Evolutionary conservation across 2,797 vertebrate genomes (phyloP).

Genomic region (Hippopotamyrus pictus): DNA sequence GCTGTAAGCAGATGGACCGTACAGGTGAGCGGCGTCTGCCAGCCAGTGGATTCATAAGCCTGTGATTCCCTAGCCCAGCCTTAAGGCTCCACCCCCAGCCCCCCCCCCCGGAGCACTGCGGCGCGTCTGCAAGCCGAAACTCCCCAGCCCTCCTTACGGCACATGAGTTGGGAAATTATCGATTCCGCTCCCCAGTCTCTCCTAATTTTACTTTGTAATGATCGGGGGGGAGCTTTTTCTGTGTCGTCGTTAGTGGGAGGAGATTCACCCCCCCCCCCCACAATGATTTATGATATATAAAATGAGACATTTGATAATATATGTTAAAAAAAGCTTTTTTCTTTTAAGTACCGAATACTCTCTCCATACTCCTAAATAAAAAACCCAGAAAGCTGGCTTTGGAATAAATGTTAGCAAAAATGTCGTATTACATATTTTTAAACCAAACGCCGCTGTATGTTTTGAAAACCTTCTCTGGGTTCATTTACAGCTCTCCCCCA

Average conservation of each 20-base stretch:
- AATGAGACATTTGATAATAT: constrained; percentile 2
- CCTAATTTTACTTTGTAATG: constrained; percentile 18
- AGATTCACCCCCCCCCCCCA: neutral
- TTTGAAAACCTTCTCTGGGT: neutral
- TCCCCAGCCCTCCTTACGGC: neutral
- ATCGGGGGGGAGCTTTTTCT: neutral
- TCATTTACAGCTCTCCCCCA: neutral
- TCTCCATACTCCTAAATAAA: neutral
- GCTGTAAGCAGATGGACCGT: neutral
- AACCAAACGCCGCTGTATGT: neutral
- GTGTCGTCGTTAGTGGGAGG: neutral
- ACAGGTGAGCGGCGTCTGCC: neutral
- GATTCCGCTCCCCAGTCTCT: neutral
- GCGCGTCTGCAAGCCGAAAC: neutral
- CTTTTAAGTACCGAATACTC: neutral
- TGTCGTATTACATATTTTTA: neutral
- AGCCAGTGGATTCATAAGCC: neutral
- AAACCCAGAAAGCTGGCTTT: neutral
- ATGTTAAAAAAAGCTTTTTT: neutral
- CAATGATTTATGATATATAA: neutral
- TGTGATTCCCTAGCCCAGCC: neutral
- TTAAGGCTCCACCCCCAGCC: neutral
- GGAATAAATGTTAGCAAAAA: neutral
- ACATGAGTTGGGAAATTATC: neutral
- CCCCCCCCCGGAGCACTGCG: neutral